Conservation (phyloP, 2,888 invertebrate genomes). For the Cantharis lateralis region DNA sequence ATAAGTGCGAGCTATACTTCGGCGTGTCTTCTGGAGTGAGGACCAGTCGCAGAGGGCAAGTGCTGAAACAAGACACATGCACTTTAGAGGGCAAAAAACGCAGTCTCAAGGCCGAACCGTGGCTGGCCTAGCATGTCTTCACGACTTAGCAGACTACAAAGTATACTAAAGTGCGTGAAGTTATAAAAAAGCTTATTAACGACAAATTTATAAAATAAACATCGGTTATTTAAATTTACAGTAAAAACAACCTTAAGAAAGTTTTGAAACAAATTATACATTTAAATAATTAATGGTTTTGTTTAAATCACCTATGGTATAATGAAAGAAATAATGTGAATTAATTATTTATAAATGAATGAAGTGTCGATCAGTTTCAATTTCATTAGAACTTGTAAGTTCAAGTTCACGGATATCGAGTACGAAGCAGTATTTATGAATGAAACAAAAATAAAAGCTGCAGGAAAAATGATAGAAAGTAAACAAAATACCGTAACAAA, state of each 20-base stretch:
- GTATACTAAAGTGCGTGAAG: conserved; percentile 3
- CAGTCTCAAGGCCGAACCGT: conserved; percentile 42
- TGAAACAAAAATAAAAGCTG: conserved; percentile 44
- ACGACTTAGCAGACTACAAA: conserved; percentile 39
- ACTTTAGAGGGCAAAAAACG: conserved; percentile 36
- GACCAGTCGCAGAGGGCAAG: conserved; percentile 90
- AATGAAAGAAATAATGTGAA: background rate
- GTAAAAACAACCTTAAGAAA: background rate
- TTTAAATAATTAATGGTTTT: background rate
- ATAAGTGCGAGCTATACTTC: conserved; percentile 78
- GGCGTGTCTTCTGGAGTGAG: conserved; percentile 74
- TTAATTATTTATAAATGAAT: conserved; percentile 3
- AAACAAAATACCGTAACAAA: conserved; percentile 35
- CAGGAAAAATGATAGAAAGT: conserved; percentile 48
- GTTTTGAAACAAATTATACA: background rate
- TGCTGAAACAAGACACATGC: conserved; percentile 62
- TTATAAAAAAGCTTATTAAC: background rate
- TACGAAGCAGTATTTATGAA: conserved; percentile 48
- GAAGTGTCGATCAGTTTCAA: conserved; percentile 46
- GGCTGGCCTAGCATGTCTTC: conserved; percentile 34
- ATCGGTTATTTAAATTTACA: background rate
- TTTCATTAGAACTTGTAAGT: conserved; percentile 55
- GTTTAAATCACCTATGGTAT: background rate
- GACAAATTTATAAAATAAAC: background rate
- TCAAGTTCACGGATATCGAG: conserved; percentile 56